Conservation (phyloP, 2,797 vertebrate genomes). For the Cygnus olor region DNA sequence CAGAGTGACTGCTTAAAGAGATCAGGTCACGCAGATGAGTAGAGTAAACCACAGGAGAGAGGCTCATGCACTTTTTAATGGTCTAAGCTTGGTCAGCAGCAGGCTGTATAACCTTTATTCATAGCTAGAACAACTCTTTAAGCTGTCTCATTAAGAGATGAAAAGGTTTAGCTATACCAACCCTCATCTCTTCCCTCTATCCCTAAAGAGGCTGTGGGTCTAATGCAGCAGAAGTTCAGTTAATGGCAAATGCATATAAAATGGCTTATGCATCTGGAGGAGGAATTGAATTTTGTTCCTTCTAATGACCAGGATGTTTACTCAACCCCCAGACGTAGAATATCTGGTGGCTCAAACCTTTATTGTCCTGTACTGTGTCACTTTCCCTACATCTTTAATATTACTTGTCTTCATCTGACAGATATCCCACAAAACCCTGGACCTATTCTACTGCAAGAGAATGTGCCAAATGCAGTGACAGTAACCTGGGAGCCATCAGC, state of each 20-base stretch:
- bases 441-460: slow-evolving; percentile 82
- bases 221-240: not conserved
- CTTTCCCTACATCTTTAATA: not conserved
- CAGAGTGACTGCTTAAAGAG: not conserved
- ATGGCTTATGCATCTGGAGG: not conserved
- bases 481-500: slow-evolving; percentile 86
- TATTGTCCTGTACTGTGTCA: not conserved
- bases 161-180: not conserved
- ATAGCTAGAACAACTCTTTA: not conserved
- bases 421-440: slow-evolving; percentile 87
- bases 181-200: not conserved
- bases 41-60: not conserved
- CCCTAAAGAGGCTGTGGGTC: not conserved
- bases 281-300: not conserved
- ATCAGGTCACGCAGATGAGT: not conserved
- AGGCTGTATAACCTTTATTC: not conserved
- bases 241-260: not conserved
- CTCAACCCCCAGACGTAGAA: not conserved
- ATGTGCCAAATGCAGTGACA: slow-evolving; percentile 85
- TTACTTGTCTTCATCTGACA: slow-evolving; percentile 49
- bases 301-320: not conserved
- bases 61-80: not conserved
- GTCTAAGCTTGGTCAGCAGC: not conserved
- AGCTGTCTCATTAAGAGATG: not conserved
- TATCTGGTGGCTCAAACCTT: not conserved